Conservation (phyloP, 53 echinoderm and acorn worm genomes). For the Patiria pectinifera region DNA sequence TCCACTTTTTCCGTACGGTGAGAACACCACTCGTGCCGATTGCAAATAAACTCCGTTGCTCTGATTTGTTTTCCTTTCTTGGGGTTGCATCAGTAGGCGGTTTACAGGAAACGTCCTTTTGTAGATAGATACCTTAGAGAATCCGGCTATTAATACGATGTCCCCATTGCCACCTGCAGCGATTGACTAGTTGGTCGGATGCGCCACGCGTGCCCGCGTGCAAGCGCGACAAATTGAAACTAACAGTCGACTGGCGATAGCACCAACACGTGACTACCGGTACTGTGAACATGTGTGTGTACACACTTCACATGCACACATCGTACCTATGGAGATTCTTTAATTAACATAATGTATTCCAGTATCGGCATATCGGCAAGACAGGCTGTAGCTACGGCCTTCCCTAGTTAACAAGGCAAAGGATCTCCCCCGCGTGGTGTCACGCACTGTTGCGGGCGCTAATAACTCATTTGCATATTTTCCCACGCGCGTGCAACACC, state of each 20-base stretch:
- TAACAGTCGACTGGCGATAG: conserved; percentile 20
- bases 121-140: too few species aligned
- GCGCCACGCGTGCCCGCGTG: background rate
- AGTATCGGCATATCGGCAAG: background rate
- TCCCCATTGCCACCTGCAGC: conserved; percentile 5
- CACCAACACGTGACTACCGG: background rate
- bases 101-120: background rate
- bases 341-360: conserved; percentile 36
- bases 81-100: background rate
- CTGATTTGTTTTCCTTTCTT: background rate
- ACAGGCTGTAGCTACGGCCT: background rate
- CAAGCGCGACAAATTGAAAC: conserved; percentile 56
- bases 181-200: background rate
- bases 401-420: background rate
- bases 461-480: conserved; percentile 21
- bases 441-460: background rate
- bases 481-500: background rate
- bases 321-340: background rate
- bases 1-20: background rate
- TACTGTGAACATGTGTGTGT: background rate
- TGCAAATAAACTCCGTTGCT: background rate
- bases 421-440: background rate
- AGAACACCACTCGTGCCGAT: background rate
- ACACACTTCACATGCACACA: background rate
- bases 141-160: conserved; percentile 28